Base-by-base conservation (phyloP, 2,113 vertebrate genomes). In the Ploceus nigricollis region DNA sequence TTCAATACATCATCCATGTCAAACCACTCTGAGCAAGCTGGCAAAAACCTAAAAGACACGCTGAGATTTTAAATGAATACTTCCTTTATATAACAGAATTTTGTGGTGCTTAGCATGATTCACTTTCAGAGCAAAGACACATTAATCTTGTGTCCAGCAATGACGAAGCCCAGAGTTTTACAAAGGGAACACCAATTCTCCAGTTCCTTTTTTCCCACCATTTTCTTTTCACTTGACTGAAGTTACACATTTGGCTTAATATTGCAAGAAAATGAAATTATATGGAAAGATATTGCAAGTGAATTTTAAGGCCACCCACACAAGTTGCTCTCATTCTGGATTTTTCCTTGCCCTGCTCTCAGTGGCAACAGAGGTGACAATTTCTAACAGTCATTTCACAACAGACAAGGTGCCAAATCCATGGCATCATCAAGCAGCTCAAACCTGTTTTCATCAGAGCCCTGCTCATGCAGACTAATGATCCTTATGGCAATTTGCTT, bases 231-330 rank as follows among this genome's bases (percentile, higher is more conserved):
- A 57, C 64, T 83, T 0, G 1, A 60, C 42, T 70, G 16, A 76
- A 86, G 58, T 54, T 90, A 86, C 42, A 78, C 22, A 68, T 54
- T 75, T 77, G 54, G 35, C 42, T 82, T 87, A 82, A 93, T 25
- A 75, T n/a, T 82, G 51, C 30, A 70, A 82, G 54, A 89, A 94
- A 93, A 94, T 57, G 2, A 87, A 95, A 82, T 87, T 72, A 57
- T 53, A 79, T 51, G 65, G 60, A 81, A 61, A 37, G 40, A 65
- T 31, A 65, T 10, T 75, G 64, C 11, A 80, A 66, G 35, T 53
- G 51, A 94, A 95, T 91, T 85, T 96, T 82, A 94, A 94, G 63
- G 70, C 69, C 64, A 78, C 69, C 65, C 76, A 83, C 69, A n/a
- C 22, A 64, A 76, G 12, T 47, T 65, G 48, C 48, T 79, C 60